Evolutionary conservation across 2,888 invertebrate genomes (phyloP).

Genomic region (Gymnocheta viridis): DNA sequence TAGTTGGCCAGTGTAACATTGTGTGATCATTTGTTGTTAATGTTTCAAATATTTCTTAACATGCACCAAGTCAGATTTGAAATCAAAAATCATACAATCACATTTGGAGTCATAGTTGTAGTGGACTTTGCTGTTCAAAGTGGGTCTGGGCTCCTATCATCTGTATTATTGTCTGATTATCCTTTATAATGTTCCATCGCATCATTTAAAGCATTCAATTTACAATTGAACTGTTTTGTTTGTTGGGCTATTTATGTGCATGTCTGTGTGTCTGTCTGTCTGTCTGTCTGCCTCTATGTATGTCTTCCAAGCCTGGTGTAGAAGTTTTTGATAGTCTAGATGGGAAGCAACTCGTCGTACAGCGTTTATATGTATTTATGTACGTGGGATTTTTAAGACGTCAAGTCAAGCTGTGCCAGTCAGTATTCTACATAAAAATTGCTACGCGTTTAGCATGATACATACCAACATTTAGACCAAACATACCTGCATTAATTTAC

Average conservation of each 20-base stretch:
- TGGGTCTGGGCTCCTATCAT: slow-evolving; percentile 7
- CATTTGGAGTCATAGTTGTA: slow-evolving; percentile 25
- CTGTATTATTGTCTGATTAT: slow-evolving; percentile 44
- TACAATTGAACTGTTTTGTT: slow-evolving; percentile 69
- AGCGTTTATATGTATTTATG: slow-evolving; percentile 64
- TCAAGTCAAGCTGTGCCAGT: slow-evolving; percentile 80
- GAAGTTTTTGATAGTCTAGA: slow-evolving; percentile 63
- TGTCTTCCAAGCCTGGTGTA: neutral
- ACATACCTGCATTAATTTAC: slow-evolving; percentile 27
- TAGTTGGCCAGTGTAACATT: slow-evolving; percentile 41
- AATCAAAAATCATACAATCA: slow-evolving; percentile 32
- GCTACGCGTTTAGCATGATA: slow-evolving; percentile 70
- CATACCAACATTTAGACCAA: slow-evolving; percentile 59
- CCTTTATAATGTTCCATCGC: slow-evolving; percentile 43
- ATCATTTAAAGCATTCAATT: slow-evolving; percentile 61
- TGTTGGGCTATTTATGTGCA: neutral
- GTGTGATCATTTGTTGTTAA: slow-evolving; percentile 61
- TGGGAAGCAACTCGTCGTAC: slow-evolving; percentile 74
- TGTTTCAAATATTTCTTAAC: slow-evolving; percentile 53
- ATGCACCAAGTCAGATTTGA: slow-evolving; percentile 24
- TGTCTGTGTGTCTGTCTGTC: neutral
- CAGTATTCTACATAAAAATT: slow-evolving; percentile 52
- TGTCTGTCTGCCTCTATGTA: neutral
- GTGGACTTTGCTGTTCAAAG: neutral
- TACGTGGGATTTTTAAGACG: slow-evolving; percentile 79